A percentile compares a stretch with the other conserved stretches of the same genome.
phyloP scores from a whole-genome alignment of 92 coral and sea anemone genomes.

The Meandrina meandrites region DNA sequence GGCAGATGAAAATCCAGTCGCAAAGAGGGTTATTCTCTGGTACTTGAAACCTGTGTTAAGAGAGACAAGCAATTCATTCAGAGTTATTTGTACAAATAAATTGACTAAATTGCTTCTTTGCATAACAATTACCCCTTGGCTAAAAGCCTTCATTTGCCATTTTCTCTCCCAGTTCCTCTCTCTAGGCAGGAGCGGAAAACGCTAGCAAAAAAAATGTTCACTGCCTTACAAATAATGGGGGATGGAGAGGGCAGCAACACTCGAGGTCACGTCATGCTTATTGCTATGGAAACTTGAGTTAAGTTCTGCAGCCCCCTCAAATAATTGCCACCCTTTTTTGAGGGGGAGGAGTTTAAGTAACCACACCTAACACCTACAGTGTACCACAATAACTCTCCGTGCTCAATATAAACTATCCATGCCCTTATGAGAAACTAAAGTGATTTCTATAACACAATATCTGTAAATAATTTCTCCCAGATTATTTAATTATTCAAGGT shows the following conservation, averaged over 20 bases:
- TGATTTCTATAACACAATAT: too few species aligned
- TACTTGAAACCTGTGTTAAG: conserved; percentile 71
- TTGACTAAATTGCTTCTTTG: neutral
- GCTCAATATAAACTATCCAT: neutral
- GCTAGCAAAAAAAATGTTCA: too few species aligned
- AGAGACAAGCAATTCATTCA: neutral
- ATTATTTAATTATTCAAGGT: neutral
- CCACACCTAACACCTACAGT: neutral
- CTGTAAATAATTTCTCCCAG: neutral
- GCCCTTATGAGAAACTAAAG: neutral
- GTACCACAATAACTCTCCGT: neutral
- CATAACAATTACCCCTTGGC: neutral
- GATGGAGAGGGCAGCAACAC: too few species aligned
- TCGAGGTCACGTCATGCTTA: too few species aligned
- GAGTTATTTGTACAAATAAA: neutral
- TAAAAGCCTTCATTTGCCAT: too few species aligned
- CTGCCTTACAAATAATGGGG: too few species aligned
- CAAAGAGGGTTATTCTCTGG: conserved; percentile 74
- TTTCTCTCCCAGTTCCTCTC: too few species aligned
- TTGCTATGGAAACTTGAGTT: too few species aligned
- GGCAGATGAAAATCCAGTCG: conserved; percentile 81
- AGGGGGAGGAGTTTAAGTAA: too few species aligned
- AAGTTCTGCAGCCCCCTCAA: too few species aligned
- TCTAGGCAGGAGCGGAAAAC: too few species aligned
- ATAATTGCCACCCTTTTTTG: too few species aligned